A percentile compares a stretch with the other conserved stretches of the same genome.
These are phyloP conservation scores for Penelope pileata DNA, from an alignment of 2,113 vertebrate species.

Conservation along the genomic window DNA sequence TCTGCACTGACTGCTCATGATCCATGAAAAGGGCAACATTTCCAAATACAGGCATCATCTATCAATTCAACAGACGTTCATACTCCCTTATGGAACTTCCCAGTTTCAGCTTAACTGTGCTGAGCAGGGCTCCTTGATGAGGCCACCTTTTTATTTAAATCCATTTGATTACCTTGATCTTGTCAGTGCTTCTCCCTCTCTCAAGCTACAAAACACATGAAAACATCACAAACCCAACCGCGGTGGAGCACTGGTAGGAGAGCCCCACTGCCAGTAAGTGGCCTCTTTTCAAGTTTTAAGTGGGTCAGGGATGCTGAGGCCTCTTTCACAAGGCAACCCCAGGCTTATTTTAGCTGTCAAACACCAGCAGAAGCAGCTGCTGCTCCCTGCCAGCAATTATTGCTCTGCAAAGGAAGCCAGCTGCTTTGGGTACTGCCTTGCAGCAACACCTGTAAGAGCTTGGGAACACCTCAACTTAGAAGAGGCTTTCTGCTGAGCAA, in stretches of 20 bases:
- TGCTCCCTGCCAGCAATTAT: conserved; percentile 1
- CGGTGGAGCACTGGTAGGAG: neutral
- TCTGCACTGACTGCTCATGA: neutral
- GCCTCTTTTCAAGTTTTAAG: neutral
- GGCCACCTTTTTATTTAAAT: neutral
- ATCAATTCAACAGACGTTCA: neutral
- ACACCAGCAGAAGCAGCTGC: conserved; percentile 15
- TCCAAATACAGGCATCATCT: neutral
- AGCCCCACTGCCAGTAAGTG: neutral
- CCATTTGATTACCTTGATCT: neutral
- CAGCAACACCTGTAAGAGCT: neutral
- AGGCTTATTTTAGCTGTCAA: neutral
- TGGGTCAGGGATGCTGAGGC: neutral
- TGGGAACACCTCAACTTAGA: neutral
- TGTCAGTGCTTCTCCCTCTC: neutral
- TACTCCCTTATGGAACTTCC: neutral
- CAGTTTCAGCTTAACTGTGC: neutral
- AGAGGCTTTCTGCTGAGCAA: neutral
- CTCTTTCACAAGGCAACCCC: neutral
- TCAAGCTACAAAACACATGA: neutral
- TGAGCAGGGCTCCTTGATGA: neutral
- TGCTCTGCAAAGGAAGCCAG: conserved; percentile 4
- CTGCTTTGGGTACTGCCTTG: neutral
- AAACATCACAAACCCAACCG: neutral
- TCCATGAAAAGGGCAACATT: neutral